phyloP scores from a whole-genome alignment of 2,888 invertebrate genomes.

The Synergus umbraculus region DNA sequence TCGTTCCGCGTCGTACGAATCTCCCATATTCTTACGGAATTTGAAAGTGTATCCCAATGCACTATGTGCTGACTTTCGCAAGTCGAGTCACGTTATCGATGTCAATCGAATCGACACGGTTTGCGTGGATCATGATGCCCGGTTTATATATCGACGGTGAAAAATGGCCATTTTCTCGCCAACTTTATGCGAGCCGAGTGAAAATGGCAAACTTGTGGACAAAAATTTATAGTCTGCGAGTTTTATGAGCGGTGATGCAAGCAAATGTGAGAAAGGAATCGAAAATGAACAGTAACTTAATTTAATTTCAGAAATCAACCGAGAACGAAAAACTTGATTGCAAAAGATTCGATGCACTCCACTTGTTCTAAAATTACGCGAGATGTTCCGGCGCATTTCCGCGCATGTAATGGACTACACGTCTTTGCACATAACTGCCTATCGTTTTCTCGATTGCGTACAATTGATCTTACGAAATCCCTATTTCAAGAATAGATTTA shows the following conservation, averaged over 20 bases:
- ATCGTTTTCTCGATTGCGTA: constrained; percentile 5
- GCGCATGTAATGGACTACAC: neutral
- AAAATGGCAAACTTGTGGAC: neutral
- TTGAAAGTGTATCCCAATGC: constrained; percentile 24
- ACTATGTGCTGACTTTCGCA: constrained; percentile 34
- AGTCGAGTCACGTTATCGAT: constrained; percentile 39
- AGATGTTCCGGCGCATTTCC: neutral
- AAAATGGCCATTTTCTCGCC: constrained; percentile 33
- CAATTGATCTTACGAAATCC: constrained; percentile 29
- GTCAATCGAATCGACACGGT: constrained; percentile 40
- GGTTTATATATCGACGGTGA: constrained; percentile 16
- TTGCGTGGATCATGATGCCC: constrained; percentile 27
- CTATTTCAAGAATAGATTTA: neutral
- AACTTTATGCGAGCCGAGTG: neutral
- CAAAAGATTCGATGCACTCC: neutral
- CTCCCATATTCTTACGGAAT: constrained; percentile 30
- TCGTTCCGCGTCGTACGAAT: constrained; percentile 37
- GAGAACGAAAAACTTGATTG: neutral
- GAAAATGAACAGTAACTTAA: no score
- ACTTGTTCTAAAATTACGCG: constrained; percentile 1
- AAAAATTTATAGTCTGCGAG: constrained; percentile 13
- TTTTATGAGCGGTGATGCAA: constrained; percentile 18
- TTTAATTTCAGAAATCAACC: no score
- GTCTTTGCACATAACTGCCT: neutral
- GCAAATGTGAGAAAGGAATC: no score